Base-by-base conservation (phyloP, 2,113 vertebrate species). In the Eretmochelys imbricata region DNA sequence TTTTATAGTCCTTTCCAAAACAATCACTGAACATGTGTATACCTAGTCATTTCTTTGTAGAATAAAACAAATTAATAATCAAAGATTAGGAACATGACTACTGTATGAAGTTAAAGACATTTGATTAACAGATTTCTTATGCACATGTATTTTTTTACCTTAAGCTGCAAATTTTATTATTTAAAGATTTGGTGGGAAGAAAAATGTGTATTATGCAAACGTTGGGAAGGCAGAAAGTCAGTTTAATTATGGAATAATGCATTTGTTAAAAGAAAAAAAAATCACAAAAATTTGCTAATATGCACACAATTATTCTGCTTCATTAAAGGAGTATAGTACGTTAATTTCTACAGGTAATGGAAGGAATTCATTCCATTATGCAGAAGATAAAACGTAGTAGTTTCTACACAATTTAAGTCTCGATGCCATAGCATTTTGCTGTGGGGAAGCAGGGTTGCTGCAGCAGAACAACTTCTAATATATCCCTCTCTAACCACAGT, bases 341-440 rank as follows among this genome's bases (percentile, higher is more conserved):
- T 25, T 29, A n/a, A 51, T 69, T 38, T 48, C 51, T 76, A 35
- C 46, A 65, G 38, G 22, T 19, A 75, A 62, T 75, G 81, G n/a
- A 96, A 90, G 12, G 92, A 16, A 82, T 93, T 92, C 19, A 89
- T 48, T 87, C n/a, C 91, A 82, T 50, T 76, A 69, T 1, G 3
- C 0, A 94, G 89, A 59, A 95, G 80, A 93, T 62, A 5, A 92
- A 92, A 94, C 82, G 91, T 22, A 69, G 35, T 8, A 20, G n/a
- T 62, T 57, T 54, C 92, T 50, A 51, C 62, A 89, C 82, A 50
- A 95, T 85, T 1, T 0, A 50, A 76, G 78, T 13, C 85, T 94
- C 85, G 48, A 82, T 94, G 91, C 93, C 93, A 35, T 69, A 91
- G 69, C 46, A 25, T 50, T 87, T 90, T 46, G 90, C 50, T 82